phyloP scores from a whole-genome alignment of 2,113 vertebrate genomes.

The Candoia aspera region DNA sequence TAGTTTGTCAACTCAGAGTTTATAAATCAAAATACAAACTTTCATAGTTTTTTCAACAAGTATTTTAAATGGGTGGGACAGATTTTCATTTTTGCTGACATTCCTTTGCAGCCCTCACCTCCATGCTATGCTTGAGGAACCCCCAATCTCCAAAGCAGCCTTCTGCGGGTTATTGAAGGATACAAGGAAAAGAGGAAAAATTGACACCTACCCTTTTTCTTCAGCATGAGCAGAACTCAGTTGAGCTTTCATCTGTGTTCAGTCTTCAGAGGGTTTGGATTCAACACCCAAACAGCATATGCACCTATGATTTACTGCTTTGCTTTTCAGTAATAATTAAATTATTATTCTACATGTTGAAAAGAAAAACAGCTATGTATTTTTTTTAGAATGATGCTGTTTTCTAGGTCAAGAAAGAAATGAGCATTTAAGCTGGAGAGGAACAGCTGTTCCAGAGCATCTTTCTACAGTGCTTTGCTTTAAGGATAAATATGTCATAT shows the following conservation, averaged over 20 bases:
- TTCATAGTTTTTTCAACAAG: neutral
- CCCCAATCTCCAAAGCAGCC: neutral
- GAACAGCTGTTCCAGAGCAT: constrained; percentile 70
- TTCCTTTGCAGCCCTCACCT: neutral
- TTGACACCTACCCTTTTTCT: neutral
- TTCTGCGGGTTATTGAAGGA: neutral
- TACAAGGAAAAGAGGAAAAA: neutral
- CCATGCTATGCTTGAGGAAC: neutral
- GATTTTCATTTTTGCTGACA: neutral
- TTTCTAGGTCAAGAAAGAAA: constrained; percentile 76
- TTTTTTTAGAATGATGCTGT: constrained; percentile 72
- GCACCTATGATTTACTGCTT: constrained; percentile 63
- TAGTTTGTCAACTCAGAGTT: neutral
- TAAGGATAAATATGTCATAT: constrained; percentile 74
- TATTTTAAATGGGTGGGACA: neutral
- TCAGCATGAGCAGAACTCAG: neutral
- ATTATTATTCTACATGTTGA: constrained; percentile 64
- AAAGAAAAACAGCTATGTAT: constrained; percentile 66
- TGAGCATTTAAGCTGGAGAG: constrained; percentile 70
- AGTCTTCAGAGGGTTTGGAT: neutral
- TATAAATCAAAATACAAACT: neutral
- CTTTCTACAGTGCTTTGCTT: constrained; percentile 70
- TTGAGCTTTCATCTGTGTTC: neutral
- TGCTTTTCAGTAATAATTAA: constrained; percentile 56
- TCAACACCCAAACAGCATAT: neutral